Conservation (phyloP, 1,140 invertebrate species). For the Lepidostoma basale region DNA sequence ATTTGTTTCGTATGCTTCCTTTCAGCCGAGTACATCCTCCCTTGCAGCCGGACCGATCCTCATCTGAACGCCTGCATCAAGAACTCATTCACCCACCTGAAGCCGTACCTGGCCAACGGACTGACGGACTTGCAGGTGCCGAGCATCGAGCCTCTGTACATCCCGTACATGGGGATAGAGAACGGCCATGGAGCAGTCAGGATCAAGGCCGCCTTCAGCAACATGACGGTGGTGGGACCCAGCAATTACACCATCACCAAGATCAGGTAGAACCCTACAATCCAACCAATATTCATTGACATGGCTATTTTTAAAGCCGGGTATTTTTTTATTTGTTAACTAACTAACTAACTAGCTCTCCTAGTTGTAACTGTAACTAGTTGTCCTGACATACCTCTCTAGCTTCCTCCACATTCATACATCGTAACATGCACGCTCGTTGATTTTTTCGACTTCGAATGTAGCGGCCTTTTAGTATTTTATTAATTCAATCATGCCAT, state of each 20-base stretch:
- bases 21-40: slow-evolving; percentile 77
- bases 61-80: slow-evolving; percentile 71
- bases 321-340: too few species aligned
- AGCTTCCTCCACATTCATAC: too few species aligned
- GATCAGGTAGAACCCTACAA: slow-evolving; percentile 53
- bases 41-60: slow-evolving; percentile 70
- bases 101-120: slow-evolving; percentile 71
- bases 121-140: slow-evolving; percentile 72
- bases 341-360: too few species aligned
- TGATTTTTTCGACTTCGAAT: too few species aligned
- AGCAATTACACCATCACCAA: slow-evolving; percentile 73
- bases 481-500: too few species aligned
- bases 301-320: too few species aligned
- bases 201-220: slow-evolving; percentile 71
- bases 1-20: too few species aligned
- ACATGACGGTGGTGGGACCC: slow-evolving; percentile 73
- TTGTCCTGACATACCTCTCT: too few species aligned
- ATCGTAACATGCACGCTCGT: too few species aligned
- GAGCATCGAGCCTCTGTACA: slow-evolving; percentile 72
- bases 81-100: slow-evolving; percentile 72
- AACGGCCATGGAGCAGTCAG: slow-evolving; percentile 75
- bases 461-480: too few species aligned
- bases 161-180: slow-evolving; percentile 74
- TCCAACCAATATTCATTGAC: too few species aligned
- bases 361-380: too few species aligned